A percentile compares a stretch with the other conserved stretches of the same genome.
Evolutionary conservation across 2,888 invertebrate genomes (phyloP).

Genomic region (Ganaspis brasiliensis): DNA sequence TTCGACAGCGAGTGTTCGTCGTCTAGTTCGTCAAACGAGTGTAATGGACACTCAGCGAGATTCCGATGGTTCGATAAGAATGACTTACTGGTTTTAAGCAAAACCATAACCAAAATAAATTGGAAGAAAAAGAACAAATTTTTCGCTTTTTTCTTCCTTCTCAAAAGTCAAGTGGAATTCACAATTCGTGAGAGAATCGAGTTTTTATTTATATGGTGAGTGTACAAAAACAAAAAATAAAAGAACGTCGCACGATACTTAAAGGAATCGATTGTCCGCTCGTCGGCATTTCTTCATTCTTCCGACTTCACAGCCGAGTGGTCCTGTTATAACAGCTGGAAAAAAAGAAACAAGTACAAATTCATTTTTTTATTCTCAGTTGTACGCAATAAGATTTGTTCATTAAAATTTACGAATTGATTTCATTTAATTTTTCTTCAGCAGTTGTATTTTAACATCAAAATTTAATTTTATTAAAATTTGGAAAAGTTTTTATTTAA

Average conservation of each 20-base stretch:
- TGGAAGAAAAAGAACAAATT: not conserved
- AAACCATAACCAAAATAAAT: slow-evolving; percentile 21
- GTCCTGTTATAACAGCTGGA: slow-evolving; percentile 92
- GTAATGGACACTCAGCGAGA: slow-evolving; percentile 91
- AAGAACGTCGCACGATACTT: slow-evolving; percentile 54
- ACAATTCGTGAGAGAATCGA: slow-evolving; percentile 27
- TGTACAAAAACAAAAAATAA: slow-evolving; percentile 41
- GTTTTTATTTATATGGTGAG: slow-evolving; percentile 34
- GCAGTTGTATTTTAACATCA: no score
- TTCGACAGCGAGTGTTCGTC: slow-evolving; percentile 77
- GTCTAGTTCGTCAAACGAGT: slow-evolving; percentile 89
- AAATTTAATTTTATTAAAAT: not conserved
- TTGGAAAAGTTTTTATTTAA: no score
- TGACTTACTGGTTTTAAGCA: slow-evolving; percentile 93
- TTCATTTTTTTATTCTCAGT: slow-evolving; percentile 19
- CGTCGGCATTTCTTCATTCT: slow-evolving; percentile 31
- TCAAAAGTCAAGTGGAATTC: not conserved
- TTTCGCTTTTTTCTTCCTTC: not conserved
- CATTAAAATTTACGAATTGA: slow-evolving; percentile 22
- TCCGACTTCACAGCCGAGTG: slow-evolving; percentile 78
- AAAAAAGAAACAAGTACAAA: slow-evolving; percentile 58
- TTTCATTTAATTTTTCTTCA: not conserved
- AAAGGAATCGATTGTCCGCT: slow-evolving; percentile 56
- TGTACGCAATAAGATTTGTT: slow-evolving; percentile 25
- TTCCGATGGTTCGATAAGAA: slow-evolving; percentile 89